Base-by-base conservation (phyloP, 2,888 invertebrate species). In the Athalia rosae region DNA sequence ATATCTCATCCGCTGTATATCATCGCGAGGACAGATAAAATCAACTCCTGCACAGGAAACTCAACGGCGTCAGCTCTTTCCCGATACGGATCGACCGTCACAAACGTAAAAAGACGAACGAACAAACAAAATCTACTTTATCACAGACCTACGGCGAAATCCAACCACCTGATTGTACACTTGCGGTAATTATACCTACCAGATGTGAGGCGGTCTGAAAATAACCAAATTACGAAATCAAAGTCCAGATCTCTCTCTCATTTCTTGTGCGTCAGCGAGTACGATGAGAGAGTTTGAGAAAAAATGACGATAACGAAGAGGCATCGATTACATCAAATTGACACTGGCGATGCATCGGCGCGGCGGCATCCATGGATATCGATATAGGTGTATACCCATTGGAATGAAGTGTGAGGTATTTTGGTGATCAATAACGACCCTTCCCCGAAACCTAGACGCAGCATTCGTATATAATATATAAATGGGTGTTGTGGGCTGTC, bases 351-450 rank as follows among this genome's bases (percentile, higher is more conserved):
- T 28, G 47, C 41, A 41, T 3, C 47, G 64, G 45, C n/a, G n/a
- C 47, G 47, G 4, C 13, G 13, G 13, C n/a, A 47, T 64, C 4
- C 13, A 15, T 13, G 47, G n/a, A 59, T 9, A 50, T 3, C 59
- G 64, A 43, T 64, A 64, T 9, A n/a, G 4, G 43, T 45, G 9
- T 13, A 61, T 61, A 11, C 7, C 64, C 43, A 64, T 64, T 8
- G 45, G 61, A 61, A 4, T 59, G 4, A 6, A 58, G 47, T 11
- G 74, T 62, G 59, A 61, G 85, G 86, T 87, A 86, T 87, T 87
- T 87, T 83, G 85, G 85, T 87, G 86, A 87, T 87, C 87, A 87
- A 87, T 87, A 87, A 87, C 85, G 56, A 28, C 58, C 61, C 62
- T 67, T 48, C 41, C 47, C 7, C 4, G 58, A 43, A 53, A 9